These are phyloP conservation scores for Thysanoteuthis rhombus DNA, from an alignment of 2,888 invertebrate species.

Conservation along the genomic window DNA sequence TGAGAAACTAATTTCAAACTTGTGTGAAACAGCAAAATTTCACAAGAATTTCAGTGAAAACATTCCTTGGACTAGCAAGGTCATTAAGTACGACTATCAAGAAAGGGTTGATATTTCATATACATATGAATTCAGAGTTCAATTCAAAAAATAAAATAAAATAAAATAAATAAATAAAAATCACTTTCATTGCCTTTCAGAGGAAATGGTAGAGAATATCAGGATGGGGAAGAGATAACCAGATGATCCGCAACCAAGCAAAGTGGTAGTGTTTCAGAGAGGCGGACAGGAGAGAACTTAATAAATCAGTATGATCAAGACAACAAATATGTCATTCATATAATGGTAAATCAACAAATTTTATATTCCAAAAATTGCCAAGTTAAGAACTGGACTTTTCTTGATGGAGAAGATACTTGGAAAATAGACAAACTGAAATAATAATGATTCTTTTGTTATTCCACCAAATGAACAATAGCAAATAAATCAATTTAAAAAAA, in stretches of 20 bases:
- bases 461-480: too few species aligned
- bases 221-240: neutral
- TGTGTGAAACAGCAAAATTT: neutral
- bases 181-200: neutral
- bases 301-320: neutral
- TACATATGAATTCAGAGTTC: neutral
- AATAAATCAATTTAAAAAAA: too few species aligned
- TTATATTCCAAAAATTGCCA: neutral
- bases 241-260: neutral
- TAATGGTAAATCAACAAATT: neutral
- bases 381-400: too few species aligned
- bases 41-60: neutral
- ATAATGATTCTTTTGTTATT: too few species aligned
- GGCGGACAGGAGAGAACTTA: neutral
- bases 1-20: neutral
- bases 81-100: neutral
- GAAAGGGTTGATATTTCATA: neutral
- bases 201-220: neutral
- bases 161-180: neutral
- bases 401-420: too few species aligned
- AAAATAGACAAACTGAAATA: too few species aligned
- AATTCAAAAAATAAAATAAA: neutral
- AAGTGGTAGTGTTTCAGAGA: neutral
- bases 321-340: neutral
- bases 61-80: neutral